Evolutionary conservation across 1,140 invertebrate species (phyloP).

Genomic region (Hycleus phaleratus): DNA sequence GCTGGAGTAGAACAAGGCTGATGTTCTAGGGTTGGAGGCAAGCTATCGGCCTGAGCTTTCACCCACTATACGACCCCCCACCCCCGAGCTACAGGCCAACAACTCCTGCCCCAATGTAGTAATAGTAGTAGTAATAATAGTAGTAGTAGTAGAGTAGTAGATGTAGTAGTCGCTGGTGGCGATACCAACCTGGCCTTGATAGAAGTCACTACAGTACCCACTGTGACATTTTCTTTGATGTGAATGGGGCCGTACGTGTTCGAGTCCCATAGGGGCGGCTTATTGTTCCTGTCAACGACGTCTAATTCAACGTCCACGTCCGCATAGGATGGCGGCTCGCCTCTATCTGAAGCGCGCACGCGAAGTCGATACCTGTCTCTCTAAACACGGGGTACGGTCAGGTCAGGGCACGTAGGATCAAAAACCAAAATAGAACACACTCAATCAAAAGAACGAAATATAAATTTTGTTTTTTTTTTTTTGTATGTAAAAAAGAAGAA

Average conservation of each 20-base stretch:
- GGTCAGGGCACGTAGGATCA: conserved; percentile 37
- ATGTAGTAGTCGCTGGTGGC: conserved; percentile 29
- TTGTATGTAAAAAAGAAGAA: conserved; percentile 4
- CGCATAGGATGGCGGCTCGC: conserved; percentile 77
- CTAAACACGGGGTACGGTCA: conserved; percentile 51
- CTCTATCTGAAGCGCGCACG: conserved; percentile 88
- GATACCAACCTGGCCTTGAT: conserved; percentile 96
- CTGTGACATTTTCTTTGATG: conserved; percentile 96
- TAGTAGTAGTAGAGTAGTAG: neutral
- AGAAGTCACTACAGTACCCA: conserved; percentile 92
- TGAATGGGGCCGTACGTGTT: conserved; percentile 89
- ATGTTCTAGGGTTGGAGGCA: conserved; percentile 1
- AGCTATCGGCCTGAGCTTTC: conserved; percentile 13
- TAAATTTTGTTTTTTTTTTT: conserved; percentile 1
- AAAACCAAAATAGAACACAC: conserved; percentile 38
- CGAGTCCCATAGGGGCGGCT: conserved; percentile 91
- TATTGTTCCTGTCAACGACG: conserved; percentile 96
- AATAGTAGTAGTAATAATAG: neutral
- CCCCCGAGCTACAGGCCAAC: conserved; percentile 15
- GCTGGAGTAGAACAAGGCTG: neutral
- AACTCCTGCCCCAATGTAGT: conserved; percentile 1
- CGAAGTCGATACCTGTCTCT: conserved; percentile 89
- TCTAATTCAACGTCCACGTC: conserved; percentile 94
- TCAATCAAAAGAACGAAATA: conserved; percentile 24
- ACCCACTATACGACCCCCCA: conserved; percentile 12